phyloP scores from a whole-genome alignment of 2,888 invertebrate genomes.

The Drosophila nigritarsus region DNA sequence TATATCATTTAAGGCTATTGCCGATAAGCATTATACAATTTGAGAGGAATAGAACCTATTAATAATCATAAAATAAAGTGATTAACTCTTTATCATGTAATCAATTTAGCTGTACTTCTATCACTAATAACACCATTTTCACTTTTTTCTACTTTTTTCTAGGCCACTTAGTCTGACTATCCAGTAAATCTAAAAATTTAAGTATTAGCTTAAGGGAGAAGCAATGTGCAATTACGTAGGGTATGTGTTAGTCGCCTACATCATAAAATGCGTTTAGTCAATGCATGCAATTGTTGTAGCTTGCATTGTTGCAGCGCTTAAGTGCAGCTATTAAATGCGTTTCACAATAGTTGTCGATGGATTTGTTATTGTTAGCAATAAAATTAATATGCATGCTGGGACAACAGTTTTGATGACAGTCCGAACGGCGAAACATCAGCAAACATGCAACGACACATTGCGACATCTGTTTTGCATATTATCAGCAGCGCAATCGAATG shows the following conservation, averaged over 20 bases:
- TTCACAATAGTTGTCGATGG: slow-evolving; percentile 74
- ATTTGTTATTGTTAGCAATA: slow-evolving; percentile 78
- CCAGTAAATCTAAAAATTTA: neutral
- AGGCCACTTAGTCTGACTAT: neutral
- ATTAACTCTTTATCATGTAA: neutral
- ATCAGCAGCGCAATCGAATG: slow-evolving; percentile 48
- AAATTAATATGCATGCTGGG: slow-evolving; percentile 76
- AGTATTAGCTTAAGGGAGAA: neutral
- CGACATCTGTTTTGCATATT: slow-evolving; percentile 73
- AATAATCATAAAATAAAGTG: neutral
- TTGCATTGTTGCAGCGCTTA: slow-evolving; percentile 54
- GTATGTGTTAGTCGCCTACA: slow-evolving; percentile 10
- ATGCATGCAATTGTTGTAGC: slow-evolving; percentile 27
- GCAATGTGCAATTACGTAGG: neutral
- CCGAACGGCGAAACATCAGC: slow-evolving; percentile 42
- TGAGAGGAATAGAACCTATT: no score
- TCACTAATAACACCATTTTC: neutral
- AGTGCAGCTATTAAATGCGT: slow-evolving; percentile 71
- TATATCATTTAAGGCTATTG: no score
- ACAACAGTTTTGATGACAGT: slow-evolving; percentile 68
- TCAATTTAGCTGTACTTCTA: neutral
- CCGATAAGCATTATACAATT: no score
- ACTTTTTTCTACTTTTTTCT: neutral
- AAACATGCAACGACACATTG: slow-evolving; percentile 27
- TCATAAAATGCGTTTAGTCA: neutral